Evolutionary conservation across 2,113 vertebrate species (phyloP).

Genomic region (Desmodus rotundus): DNA sequence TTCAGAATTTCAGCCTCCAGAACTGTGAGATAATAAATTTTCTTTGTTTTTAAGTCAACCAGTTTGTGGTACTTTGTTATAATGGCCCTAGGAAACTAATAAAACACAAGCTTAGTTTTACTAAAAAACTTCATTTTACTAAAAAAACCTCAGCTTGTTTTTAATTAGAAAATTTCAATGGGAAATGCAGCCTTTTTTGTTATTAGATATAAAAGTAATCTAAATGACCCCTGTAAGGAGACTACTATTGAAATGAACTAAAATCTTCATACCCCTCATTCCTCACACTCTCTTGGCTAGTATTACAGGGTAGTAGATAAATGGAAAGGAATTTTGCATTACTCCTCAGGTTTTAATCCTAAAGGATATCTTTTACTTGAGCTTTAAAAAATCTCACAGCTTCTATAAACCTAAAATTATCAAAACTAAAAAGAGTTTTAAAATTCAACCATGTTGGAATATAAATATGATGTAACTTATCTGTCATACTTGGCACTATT

Average conservation of each 20-base stretch:
- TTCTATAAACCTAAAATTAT: slow-evolving; percentile 2
- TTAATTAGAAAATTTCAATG: background rate
- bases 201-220: background rate
- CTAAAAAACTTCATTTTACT: slow-evolving; percentile 8
- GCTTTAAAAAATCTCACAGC: background rate
- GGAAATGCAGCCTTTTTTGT: background rate
- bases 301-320: background rate
- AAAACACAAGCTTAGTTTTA: background rate
- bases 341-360: background rate
- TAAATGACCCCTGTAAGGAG: background rate
- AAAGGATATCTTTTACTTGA: background rate
- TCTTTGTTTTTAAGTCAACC: background rate
- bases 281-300: background rate
- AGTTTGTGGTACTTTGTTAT: slow-evolving; percentile 9
- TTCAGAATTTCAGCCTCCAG: background rate
- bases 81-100: background rate
- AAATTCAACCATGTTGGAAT: background rate
- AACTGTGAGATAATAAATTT: background rate
- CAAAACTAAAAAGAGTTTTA: background rate
- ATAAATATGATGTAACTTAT: background rate
- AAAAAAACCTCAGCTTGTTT: background rate
- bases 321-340: slow-evolving; percentile 33
- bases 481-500: background rate
- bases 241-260: background rate
- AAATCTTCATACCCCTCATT: background rate